phyloP scores from a whole-genome alignment of 2,797 vertebrate genomes.

The Sebastes minor region DNA sequence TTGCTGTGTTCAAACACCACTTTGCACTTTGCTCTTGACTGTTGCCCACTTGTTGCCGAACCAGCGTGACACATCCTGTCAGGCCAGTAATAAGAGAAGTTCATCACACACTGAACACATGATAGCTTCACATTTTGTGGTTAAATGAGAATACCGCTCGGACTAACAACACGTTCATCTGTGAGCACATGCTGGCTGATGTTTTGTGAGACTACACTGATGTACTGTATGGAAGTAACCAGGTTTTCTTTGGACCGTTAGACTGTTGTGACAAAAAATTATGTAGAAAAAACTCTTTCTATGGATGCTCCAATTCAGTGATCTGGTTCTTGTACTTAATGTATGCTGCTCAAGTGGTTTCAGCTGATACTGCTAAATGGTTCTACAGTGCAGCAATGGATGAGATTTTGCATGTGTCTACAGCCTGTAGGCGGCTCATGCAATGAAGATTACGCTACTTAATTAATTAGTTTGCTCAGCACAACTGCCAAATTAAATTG shows the following conservation, averaged over 20 bases:
- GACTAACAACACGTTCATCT: neutral
- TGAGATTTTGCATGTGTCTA: neutral
- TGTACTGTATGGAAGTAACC: neutral
- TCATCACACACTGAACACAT: constrained; percentile 34
- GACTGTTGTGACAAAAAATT: neutral
- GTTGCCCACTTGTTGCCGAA: neutral
- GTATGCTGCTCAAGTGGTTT: neutral
- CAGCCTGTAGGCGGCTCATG: neutral
- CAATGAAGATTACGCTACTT: neutral
- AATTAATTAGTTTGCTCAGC: neutral
- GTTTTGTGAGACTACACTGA: neutral
- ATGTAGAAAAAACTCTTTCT: neutral
- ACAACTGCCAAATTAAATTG: neutral
- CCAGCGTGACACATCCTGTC: neutral
- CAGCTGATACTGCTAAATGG: neutral
- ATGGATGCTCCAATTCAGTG: neutral
- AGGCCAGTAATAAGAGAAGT: constrained; percentile 47
- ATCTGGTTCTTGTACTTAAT: neutral
- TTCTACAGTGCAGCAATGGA: neutral
- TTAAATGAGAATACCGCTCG: neutral
- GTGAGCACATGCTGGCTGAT: too few relatives aligned
- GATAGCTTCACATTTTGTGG: neutral
- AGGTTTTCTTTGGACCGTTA: neutral
- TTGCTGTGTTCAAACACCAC: neutral
- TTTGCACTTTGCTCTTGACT: constrained; percentile 48